phyloP scores from a whole-genome alignment of 2,797 vertebrate species.

The Betta splendens region DNA sequence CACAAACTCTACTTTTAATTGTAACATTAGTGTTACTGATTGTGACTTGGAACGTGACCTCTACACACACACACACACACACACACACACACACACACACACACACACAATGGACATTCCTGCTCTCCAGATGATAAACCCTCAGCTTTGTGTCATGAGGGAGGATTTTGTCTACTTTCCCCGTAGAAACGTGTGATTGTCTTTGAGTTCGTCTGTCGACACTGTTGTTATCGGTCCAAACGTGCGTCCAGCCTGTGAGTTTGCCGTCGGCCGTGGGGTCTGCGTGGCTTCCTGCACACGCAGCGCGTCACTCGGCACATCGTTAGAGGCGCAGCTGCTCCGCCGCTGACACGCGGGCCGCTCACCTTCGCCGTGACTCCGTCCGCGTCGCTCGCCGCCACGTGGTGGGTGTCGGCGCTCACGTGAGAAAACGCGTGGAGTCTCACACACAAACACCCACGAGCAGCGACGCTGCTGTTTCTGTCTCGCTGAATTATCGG shows the following conservation, averaged over 20 bases:
- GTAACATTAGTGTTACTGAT: too few species aligned
- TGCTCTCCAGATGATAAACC: too few species aligned
- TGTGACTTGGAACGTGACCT: too few species aligned
- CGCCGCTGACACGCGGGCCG: slow-evolving; percentile 48
- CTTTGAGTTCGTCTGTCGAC: too few species aligned
- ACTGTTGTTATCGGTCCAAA: not conserved
- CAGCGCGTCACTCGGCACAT: slow-evolving; percentile 42
- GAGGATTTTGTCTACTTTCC: too few species aligned
- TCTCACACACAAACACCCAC: slow-evolving; percentile 39
- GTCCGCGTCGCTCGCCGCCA: slow-evolving; percentile 9
- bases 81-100: too few species aligned
- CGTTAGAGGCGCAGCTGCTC: slow-evolving; percentile 56
- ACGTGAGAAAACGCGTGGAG: slow-evolving; percentile 34
- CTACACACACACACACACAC: too few species aligned
- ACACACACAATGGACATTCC: too few species aligned
- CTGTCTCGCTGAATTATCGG: slow-evolving; percentile 44
- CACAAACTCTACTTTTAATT: too few species aligned
- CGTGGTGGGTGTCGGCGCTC: not conserved
- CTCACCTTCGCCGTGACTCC: slow-evolving; percentile 44
- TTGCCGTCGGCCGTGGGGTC: slow-evolving; percentile 59
- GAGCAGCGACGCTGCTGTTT: slow-evolving; percentile 37
- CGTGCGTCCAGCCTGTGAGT: slow-evolving; percentile 19
- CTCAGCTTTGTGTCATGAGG: too few species aligned
- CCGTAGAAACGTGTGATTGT: too few species aligned
- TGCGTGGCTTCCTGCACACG: slow-evolving; percentile 53